These are phyloP conservation scores for Phyllotreta cruciferae DNA, from an alignment of 2,888 invertebrate genomes.

Conservation along the genomic window DNA sequence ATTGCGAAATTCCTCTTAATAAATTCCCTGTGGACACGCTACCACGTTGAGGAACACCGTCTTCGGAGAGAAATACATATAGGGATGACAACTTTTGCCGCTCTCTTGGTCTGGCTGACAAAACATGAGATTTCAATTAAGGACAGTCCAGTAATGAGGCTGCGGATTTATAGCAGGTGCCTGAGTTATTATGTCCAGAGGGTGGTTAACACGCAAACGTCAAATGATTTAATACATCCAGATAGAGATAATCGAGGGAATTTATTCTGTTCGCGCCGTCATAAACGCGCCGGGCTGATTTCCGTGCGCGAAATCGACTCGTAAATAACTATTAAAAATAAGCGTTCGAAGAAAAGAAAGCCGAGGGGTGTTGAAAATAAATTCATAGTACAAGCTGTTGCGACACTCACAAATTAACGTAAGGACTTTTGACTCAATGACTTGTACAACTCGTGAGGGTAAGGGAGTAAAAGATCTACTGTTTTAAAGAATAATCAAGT, in stretches of 20 bases:
- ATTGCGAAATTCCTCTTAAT: slow-evolving; percentile 8
- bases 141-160: slow-evolving; percentile 67
- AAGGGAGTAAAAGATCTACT: slow-evolving; percentile 54
- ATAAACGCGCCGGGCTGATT: not conserved
- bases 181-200: slow-evolving; percentile 51
- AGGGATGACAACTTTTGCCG: slow-evolving; percentile 28
- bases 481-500: slow-evolving; percentile 61
- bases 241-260: no score
- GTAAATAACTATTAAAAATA: slow-evolving; percentile 37
- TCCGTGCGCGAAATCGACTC: slow-evolving; percentile 8
- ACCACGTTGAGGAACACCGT: slow-evolving; percentile 22
- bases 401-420: slow-evolving; percentile 58
- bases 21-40: slow-evolving; percentile 13
- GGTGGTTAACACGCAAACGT: slow-evolving; percentile 49
- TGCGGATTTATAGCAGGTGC: slow-evolving; percentile 57
- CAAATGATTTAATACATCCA: slow-evolving; percentile 35
- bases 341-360: slow-evolving; percentile 26
- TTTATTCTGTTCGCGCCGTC: no score
- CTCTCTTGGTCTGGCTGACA: slow-evolving; percentile 47
- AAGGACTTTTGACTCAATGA: slow-evolving; percentile 59
- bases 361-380: slow-evolving; percentile 47
- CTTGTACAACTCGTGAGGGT: slow-evolving; percentile 53
- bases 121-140: slow-evolving; percentile 71
- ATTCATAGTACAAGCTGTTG: slow-evolving; percentile 56
- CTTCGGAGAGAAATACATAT: slow-evolving; percentile 26